Base-by-base conservation (phyloP, 2,888 invertebrate genomes). In the Theristus sp. region DNA sequence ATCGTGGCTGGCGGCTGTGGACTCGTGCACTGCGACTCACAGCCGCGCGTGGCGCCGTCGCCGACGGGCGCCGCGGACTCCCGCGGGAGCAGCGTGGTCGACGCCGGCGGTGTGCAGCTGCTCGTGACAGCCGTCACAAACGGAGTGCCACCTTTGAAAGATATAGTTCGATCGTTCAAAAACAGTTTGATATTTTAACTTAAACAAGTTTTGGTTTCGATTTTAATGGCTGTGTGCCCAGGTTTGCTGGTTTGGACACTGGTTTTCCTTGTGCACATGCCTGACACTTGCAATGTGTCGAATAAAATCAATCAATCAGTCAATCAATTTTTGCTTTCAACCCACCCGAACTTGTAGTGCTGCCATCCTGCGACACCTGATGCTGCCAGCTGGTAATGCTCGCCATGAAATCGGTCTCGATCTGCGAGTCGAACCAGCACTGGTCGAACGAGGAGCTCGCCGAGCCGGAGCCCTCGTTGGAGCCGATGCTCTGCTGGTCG, bases 401-500 rank as follows among this genome's bases (percentile, higher is more conserved):
- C 59, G 72, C 69, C 64, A 73, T 70, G 29, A 75, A 61, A 63
- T 76, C 76, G 29, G 71, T 69, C 62, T 75, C 76, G 29, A 74
- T 65, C 27, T 72, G 72, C 1, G 75, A 74, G 64, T 75, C 75
- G 64, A 75, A 73, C 62, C 74, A n/a, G n/a, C n/a, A n/a, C 38
- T 10, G n/a, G 3, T 49, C 49, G 49, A 49, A 49, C 49, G 49
- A n/a, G 6, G 20, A 20, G 13, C 3, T 10, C 13, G 38, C 10
- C 38, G 38, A 38, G 10, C 10, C 10, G 10, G 38, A 38, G 38
- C 38, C 38, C 10, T 10, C 20, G 10, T 38, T 10, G 38, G 10
- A 10, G 38, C 10, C 38, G 38, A n/a, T n/a, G n/a, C n/a, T n/a
- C n/a, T n/a, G n/a, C n/a, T n/a, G n/a, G n/a, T n/a, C 6, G 13